Conservation (phyloP, 1,140 invertebrate genomes). For the Drosophila orosa region DNA sequence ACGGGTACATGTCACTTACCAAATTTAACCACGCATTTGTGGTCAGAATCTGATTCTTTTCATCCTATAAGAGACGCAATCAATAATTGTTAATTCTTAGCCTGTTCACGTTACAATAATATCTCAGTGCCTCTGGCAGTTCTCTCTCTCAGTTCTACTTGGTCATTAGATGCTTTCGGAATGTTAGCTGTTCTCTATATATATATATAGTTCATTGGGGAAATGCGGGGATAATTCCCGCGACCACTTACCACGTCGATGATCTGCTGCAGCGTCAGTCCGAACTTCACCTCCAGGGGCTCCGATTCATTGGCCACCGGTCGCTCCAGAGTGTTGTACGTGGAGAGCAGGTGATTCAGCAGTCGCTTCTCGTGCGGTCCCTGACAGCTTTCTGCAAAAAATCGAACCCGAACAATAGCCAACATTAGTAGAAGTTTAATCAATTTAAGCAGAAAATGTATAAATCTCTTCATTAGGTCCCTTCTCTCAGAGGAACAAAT, state of each 20-base stretch:
- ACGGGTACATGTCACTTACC: constrained; percentile 92
- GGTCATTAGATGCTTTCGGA: constrained; percentile 44
- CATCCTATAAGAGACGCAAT: constrained; percentile 87
- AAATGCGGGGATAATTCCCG: not conserved
- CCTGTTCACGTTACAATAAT: constrained; percentile 35
- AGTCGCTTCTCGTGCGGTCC: constrained; percentile 95
- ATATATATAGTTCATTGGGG: not conserved
- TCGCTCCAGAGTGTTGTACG: constrained; percentile 97
- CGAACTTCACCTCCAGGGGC: constrained; percentile 96
- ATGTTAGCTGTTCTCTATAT: constrained; percentile 25
- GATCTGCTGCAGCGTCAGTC: constrained; percentile 98
- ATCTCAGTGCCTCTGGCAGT: constrained; percentile 22
- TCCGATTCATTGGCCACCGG: constrained; percentile 98
- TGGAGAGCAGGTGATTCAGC: constrained; percentile 93
- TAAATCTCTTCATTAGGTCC: no score
- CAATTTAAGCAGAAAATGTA: not conserved
- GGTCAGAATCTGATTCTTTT: constrained; percentile 96
- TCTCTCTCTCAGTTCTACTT: constrained; percentile 21
- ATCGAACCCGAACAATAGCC: not conserved
- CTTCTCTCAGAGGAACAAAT: constrained; percentile 28
- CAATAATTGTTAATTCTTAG: constrained; percentile 63
- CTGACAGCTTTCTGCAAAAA: constrained; percentile 89
- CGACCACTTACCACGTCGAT: constrained; percentile 97
- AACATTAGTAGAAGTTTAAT: not conserved
- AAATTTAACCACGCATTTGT: constrained; percentile 98